Conservation (phyloP, 1,140 invertebrate species). For the Zaprionus kolodkinae region DNA sequence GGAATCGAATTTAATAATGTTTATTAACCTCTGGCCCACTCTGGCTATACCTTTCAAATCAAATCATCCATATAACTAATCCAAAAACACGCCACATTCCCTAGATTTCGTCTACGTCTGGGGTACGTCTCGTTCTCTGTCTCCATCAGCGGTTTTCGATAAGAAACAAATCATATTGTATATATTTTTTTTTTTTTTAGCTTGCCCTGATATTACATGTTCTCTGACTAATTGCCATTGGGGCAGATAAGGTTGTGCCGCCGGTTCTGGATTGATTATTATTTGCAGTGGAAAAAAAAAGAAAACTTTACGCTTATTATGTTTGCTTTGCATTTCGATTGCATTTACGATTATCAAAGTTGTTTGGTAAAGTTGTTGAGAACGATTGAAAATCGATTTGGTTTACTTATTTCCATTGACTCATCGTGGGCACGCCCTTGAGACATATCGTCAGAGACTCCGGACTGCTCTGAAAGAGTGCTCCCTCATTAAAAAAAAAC, state of each 20-base stretch:
- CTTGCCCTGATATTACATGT: background rate
- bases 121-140: background rate
- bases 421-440: conserved; percentile 38
- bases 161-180: conserved; percentile 34
- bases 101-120: background rate
- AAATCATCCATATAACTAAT: background rate
- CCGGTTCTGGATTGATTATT: background rate
- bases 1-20: background rate
- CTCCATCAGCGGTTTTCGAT: conserved; percentile 19
- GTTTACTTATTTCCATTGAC: conserved; percentile 19
- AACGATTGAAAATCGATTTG: conserved; percentile 20
- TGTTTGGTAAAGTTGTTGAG: conserved; percentile 12
- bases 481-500: conserved; percentile 8
- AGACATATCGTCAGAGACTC: background rate
- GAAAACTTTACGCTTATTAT: conserved; percentile 4
- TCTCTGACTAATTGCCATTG: conserved; percentile 51
- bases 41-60: background rate
- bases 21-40: background rate
- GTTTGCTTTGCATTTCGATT: conserved; percentile 23
- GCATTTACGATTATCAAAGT: conserved; percentile 14
- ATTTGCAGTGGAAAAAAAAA: conserved; percentile 9
- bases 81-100: conserved; percentile 1
- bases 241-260: conserved; percentile 18
- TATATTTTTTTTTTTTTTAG: conserved; percentile 32
- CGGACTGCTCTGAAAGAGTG: too few species aligned